These are phyloP conservation scores for Cyprinus carpio DNA, from an alignment of 2,113 vertebrate species.

Conservation along the genomic window DNA sequence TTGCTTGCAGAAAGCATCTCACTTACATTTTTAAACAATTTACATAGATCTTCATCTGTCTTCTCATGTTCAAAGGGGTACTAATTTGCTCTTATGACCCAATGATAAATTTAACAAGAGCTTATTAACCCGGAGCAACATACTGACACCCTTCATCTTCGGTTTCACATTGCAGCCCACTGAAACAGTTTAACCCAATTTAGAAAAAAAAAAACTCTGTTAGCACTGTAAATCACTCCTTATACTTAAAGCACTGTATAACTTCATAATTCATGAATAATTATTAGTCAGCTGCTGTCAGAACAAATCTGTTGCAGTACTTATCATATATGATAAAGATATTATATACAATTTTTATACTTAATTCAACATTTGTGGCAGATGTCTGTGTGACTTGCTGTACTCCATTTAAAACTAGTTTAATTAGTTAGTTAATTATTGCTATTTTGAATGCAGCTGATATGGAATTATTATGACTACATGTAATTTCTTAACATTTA, in stretches of 20 bases:
- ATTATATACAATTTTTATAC: too few relatives aligned
- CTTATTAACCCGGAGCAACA: background rate
- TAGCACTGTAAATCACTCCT: background rate
- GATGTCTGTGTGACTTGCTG: too few relatives aligned
- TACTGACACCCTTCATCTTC: conserved; percentile 9
- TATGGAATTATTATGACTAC: too few relatives aligned
- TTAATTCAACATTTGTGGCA: too few relatives aligned
- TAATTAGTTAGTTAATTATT: too few relatives aligned
- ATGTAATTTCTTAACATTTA: too few relatives aligned
- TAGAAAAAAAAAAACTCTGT: background rate
- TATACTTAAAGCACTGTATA: background rate
- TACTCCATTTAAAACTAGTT: too few relatives aligned
- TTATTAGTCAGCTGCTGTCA: background rate
- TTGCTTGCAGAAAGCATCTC: background rate
- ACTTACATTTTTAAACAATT: background rate
- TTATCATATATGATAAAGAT: too few relatives aligned
- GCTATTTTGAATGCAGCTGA: too few relatives aligned
- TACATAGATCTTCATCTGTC: background rate
- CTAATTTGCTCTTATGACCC: background rate
- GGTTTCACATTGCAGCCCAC: background rate
- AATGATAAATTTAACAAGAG: conserved; percentile 16
- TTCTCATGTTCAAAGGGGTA: background rate
- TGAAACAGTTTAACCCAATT: background rate
- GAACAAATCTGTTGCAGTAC: background rate
- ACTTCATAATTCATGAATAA: background rate